Conservation (phyloP, 1,140 invertebrate genomes). For the Drosophila willistoni region DNA sequence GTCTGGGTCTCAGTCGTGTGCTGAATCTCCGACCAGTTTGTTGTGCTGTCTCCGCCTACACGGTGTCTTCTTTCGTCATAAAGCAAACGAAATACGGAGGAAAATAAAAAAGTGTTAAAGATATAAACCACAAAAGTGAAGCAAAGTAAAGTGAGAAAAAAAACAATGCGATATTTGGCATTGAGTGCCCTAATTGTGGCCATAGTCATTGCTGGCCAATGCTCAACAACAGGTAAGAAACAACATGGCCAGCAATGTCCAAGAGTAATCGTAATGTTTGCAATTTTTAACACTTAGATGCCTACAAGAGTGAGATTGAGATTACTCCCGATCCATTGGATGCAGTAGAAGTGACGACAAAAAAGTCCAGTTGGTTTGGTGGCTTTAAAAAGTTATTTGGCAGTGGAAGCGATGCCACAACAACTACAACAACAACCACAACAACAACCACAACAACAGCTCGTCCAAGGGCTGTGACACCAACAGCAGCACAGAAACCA, state of each 20-base stretch:
- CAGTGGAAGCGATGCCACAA: conserved; percentile 41
- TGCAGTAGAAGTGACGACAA: conserved; percentile 64
- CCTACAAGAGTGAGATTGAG: conserved; percentile 69
- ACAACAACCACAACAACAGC: conserved; percentile 38
- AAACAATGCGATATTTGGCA: conserved; percentile 66
- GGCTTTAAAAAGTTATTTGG: conserved; percentile 65
- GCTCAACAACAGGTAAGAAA: conserved; percentile 63
- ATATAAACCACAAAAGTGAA: conserved; percentile 34
- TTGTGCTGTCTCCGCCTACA: conserved; percentile 38
- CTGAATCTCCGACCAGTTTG: conserved; percentile 63
- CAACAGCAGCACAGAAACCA: conserved; percentile 52
- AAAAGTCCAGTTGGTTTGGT: conserved; percentile 77
- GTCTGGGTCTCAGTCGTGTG: conserved; percentile 55
- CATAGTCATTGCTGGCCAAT: conserved; percentile 59
- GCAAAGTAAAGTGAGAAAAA: neutral
- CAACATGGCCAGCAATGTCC: neutral
- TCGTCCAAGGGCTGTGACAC: conserved; percentile 21
- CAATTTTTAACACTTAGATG: conserved; percentile 32
- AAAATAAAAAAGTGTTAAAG: conserved; percentile 58
- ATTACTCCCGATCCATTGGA: conserved; percentile 69
- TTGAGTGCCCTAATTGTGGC: conserved; percentile 60
- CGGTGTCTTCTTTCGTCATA: neutral
- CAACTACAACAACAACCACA: conserved; percentile 34
- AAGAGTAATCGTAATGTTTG: neutral
- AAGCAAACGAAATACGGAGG: neutral